Conservation (phyloP, 2,113 vertebrate species). For the Clarias batrachus region DNA sequence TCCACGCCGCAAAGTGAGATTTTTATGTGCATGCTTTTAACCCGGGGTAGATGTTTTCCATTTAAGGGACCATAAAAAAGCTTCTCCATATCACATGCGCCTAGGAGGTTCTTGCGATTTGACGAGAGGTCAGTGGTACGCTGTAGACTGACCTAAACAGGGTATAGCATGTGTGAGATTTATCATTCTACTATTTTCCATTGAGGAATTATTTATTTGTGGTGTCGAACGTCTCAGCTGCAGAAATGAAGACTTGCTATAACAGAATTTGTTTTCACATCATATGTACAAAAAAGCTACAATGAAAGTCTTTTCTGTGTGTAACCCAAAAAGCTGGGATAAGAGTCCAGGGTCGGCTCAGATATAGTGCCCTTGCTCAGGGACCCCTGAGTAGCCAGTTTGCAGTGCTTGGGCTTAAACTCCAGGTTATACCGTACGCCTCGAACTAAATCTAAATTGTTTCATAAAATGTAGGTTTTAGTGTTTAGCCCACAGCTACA, state of each 20-base stretch:
- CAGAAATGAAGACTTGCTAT: not conserved
- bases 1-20: not conserved
- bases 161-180: not conserved
- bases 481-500: not conserved
- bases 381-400: no score
- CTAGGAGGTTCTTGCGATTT: not conserved
- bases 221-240: not conserved
- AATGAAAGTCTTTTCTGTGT: not conserved
- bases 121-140: not conserved
- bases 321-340: not conserved
- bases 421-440: not conserved
- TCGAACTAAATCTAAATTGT: not conserved
- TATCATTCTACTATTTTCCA: not conserved
- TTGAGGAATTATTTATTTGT: not conserved
- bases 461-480: not conserved
- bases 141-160: not conserved
- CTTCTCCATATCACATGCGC: not conserved
- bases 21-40: constrained; percentile 14
- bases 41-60: constrained; percentile 28
- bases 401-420: not conserved
- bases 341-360: not conserved
- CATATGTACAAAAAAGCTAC: not conserved
- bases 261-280: not conserved
- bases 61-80: constrained; percentile 12
- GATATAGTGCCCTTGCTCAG: not conserved